Base-by-base conservation (phyloP, 2,113 vertebrate species). In the Thalassoma bifasciatum region DNA sequence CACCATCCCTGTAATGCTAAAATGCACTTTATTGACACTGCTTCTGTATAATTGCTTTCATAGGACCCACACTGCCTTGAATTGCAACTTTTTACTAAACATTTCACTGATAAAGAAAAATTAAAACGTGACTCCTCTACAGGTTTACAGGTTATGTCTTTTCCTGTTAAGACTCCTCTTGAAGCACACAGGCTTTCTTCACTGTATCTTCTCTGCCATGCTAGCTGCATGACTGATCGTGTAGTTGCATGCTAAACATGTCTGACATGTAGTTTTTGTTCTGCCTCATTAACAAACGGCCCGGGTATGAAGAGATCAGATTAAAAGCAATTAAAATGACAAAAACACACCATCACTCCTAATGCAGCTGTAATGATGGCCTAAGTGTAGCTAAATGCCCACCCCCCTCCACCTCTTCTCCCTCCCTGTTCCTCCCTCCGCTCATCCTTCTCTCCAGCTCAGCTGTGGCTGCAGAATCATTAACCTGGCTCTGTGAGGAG, bases 311-410 rank as follows among this genome's bases (percentile, higher is more conserved):
- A 84, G 81, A 79, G 85, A 87, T 86, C 86, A 85, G 86, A 90
- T 89, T 89, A 89, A 88, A 83, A 81, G 86, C 81, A 84, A 93
- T 93, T 93, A 92, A 92, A 91, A 92, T 86, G 80, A 92, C 89
- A 93, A 92, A 92, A 91, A 87, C 86, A 85, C 72, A 78, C 84
- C 82, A 86, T 91, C 85, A 73, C 77, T 90, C 75, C 79, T 91
- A 87, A 89, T 79, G 76, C 69, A 17, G 66, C 86, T 44, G 73
- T 85, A 87, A 92, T 91, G 84, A 88, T 17, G 75, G 79, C 77
- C 83, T 88, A 62, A 86, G 79, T 84, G 86, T 81, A 81, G 77
- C 75, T 79, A 79, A 89, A 83, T 89, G 72, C 79, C 74, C 53
- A 34, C 72, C 78, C 56, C 53, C 50, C 82, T 82, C 84, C 77